Percentiles rank a stretch among this genome's conserved stretches.
These are phyloP conservation scores for Eugnorisma glareosa DNA, from an alignment of 2,888 invertebrate genomes.

Conservation along the genomic window DNA sequence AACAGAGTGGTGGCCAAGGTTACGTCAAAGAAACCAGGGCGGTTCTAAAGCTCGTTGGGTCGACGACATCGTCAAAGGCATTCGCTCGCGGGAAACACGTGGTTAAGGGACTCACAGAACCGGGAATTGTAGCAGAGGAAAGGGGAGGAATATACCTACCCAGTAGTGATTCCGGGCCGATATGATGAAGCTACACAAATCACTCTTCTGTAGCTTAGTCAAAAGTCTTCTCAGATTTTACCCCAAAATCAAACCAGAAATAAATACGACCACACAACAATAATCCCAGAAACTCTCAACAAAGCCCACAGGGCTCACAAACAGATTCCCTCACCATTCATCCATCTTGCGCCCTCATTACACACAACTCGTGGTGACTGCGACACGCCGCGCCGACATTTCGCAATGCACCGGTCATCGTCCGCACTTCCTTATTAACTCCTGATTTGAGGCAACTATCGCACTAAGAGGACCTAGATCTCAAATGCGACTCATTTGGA, in stretches of 20 bases:
- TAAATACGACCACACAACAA: not conserved
- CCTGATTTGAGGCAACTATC: conserved; percentile 61
- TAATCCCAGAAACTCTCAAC: not conserved
- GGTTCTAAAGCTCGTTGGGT: too few relatives aligned
- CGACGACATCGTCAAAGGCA: too few relatives aligned
- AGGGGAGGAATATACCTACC: too few relatives aligned
- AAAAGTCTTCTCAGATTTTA: too few relatives aligned
- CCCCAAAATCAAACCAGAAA: too few relatives aligned
- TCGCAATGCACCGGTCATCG: conserved; percentile 83
- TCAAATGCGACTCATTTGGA: conserved; percentile 44
- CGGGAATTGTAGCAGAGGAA: too few relatives aligned
- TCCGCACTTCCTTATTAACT: conserved; percentile 84
- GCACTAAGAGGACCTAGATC: conserved; percentile 55
- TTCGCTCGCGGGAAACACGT: too few relatives aligned
- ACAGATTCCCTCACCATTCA: not conserved
- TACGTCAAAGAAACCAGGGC: too few relatives aligned
- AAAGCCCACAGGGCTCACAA: too few relatives aligned
- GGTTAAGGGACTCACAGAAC: too few relatives aligned
- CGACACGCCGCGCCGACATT: conserved; percentile 60
- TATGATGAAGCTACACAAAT: not conserved
- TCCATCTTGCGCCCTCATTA: conserved; percentile 9
- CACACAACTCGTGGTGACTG: not conserved
- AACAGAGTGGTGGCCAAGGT: too few relatives aligned
- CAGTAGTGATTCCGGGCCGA: too few relatives aligned
- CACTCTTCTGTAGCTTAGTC: not conserved